Conservation (phyloP, 2,113 vertebrate species). For the Malurus elegans region DNA sequence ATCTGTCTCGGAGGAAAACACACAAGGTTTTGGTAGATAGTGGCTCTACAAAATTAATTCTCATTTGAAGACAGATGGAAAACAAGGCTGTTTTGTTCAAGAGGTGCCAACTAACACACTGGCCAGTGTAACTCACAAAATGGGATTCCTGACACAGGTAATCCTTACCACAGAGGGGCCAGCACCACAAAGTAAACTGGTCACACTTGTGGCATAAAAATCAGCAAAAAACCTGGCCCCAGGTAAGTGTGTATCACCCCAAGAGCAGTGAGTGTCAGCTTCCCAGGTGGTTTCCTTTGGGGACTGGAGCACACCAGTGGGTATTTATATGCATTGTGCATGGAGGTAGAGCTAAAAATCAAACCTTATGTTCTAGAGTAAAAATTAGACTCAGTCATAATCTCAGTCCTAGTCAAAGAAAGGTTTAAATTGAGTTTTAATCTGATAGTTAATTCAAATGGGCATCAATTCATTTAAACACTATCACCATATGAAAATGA, state of each 20-base stretch:
- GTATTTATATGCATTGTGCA: accelerated
- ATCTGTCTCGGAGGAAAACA: background rate
- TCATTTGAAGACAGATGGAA: background rate
- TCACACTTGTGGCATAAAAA: background rate
- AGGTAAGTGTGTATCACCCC: background rate
- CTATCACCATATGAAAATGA: background rate
- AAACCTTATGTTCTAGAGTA: background rate
- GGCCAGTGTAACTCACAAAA: background rate
- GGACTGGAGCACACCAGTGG: accelerated
- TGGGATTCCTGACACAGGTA: background rate
- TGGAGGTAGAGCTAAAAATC: background rate
- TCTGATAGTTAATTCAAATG: background rate
- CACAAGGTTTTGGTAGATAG: background rate
- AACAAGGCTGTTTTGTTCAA: background rate
- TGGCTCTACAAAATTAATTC: background rate
- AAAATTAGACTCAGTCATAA: background rate
- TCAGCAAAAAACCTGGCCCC: background rate
- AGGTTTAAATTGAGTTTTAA: background rate
- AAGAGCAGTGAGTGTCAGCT: background rate
- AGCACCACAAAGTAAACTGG: background rate
- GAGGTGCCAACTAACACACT: background rate
- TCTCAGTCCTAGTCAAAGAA: background rate
- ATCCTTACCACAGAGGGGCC: background rate
- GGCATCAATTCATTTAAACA: background rate
- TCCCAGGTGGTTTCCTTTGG: background rate